Base-by-base conservation (phyloP, 2,888 invertebrate genomes). In the Nasonia oneida region DNA sequence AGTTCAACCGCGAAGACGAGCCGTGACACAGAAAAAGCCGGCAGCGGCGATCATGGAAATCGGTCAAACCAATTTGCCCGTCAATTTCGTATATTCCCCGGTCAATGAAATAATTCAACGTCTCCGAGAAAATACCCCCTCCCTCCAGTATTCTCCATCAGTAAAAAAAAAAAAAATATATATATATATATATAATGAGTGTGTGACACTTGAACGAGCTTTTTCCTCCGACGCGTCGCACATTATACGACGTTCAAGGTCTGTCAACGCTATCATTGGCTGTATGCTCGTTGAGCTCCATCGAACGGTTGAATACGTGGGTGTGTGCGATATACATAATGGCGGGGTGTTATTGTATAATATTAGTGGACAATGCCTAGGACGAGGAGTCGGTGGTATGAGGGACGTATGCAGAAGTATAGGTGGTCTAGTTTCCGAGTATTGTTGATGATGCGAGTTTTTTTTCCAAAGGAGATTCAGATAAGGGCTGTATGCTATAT, bases 11-110 rank as follows among this genome's bases (percentile, higher is more conserved):
- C n/a, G 5, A 57, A 67, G 67, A 67, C 14, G 12, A 67, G 29
- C 67, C 29, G 67, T 29, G 67, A 67, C 29, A 67, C 33, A 67
- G 10, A 67, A 67, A 29, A 67, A 29, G 67, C 57, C n/a, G 57
- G 4, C 64, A 23, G 37, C 39, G n/a, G 3, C 14, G 39, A n/a
- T 39, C 5, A 75, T 75, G 61, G 53, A 77, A 77, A 50, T 79
- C 79, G 79, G 79, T 79, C 79, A 70, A 70, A 47, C 79, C 70
- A 79, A 79, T 79, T 50, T 79, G 47, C 50, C 79, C 70, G n/a
- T 70, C 79, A 79, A 79, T 79, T 73, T 12, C 42, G 71, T n/a
- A 39, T 14, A 8, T 73, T 18, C 37, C 15, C 39, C 73, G 47
- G 73, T n/a, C 73, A 73, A 73, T 73, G 42, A 73, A 73, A 73